phyloP scores from a whole-genome alignment of 2,113 vertebrate species.

The Acrocephalus kingi region DNA sequence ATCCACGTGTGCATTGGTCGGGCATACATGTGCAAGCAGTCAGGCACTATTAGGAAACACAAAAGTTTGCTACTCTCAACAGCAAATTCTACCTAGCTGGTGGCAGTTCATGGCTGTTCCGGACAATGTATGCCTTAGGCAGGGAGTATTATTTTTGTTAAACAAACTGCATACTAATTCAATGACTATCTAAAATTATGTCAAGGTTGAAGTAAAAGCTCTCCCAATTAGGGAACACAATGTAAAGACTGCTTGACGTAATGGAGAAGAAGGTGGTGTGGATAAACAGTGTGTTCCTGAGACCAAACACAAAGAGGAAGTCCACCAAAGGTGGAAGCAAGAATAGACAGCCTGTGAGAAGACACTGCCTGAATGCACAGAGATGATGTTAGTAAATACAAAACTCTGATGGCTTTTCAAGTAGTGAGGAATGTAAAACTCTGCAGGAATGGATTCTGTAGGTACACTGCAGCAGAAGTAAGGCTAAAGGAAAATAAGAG shows the following conservation, averaged over 20 bases:
- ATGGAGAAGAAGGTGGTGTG: not conserved
- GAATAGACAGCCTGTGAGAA: not conserved
- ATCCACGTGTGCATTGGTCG: rapidly evolving
- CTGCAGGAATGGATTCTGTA: not conserved
- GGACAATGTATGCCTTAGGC: not conserved
- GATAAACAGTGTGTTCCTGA: not conserved
- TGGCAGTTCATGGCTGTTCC: not conserved
- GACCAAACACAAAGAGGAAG: not conserved
- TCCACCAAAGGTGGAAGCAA: not conserved
- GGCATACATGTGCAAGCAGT: rapidly evolving
- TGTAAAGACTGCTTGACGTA: rapidly evolving
- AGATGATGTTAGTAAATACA: not conserved
- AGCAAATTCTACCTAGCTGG: not conserved
- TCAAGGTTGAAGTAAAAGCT: not conserved
- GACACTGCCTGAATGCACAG: not conserved
- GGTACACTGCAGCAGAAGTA: not conserved
- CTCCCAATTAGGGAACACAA: not conserved
- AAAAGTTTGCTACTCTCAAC: not conserved
- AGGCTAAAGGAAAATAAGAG: not conserved
- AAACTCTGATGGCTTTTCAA: not conserved
- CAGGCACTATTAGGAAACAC: not conserved
- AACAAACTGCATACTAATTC: not conserved
- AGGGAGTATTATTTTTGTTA: not conserved
- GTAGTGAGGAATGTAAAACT: not conserved
- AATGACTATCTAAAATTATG: not conserved